Conservation (phyloP, 37 sponge, comb jelly and placozoan species). For the Chondrilla cf. caribensis region DNA sequence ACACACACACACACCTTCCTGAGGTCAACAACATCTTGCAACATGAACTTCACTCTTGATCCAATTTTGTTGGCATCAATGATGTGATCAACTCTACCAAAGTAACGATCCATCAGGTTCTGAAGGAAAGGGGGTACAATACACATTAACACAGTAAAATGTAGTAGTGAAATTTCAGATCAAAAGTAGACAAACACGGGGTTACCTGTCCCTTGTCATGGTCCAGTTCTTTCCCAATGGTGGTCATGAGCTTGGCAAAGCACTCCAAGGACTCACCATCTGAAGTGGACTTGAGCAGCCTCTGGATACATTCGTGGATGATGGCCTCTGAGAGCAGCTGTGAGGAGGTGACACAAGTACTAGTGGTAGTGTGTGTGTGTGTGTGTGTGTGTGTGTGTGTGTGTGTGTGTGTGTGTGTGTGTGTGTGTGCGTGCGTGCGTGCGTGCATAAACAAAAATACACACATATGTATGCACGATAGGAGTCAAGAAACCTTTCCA, state of each 20-base stretch:
- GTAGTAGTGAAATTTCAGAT: neutral
- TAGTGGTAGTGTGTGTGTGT: neutral
- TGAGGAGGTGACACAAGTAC: neutral
- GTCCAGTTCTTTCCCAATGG: constrained; percentile 84
- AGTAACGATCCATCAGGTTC: constrained; percentile 62
- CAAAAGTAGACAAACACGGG: too few species aligned
- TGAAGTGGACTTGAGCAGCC: constrained; percentile 52
- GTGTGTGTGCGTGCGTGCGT: too few species aligned
- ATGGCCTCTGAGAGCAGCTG: constrained; percentile 81
- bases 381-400: too few species aligned
- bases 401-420: too few species aligned
- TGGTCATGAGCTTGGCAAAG: constrained; percentile 70
- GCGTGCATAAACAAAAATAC: too few species aligned
- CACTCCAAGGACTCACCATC: constrained; percentile 83
- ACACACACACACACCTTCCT: constrained; percentile 32
- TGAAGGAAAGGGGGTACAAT: too few species aligned
- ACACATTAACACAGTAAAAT: neutral
- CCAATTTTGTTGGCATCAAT: constrained; percentile 59
- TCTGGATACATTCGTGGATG: constrained; percentile 79
- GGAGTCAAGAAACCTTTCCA: too few species aligned
- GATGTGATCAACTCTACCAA: constrained; percentile 55
- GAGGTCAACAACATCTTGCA: constrained; percentile 76
- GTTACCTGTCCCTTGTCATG: constrained; percentile 58
- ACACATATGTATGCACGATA: too few species aligned
- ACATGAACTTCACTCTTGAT: constrained; percentile 61